A percentile compares a stretch with the other conserved stretches of the same genome.
Conservation (phyloP, 2,113 vertebrate species). For the Megalops atlanticus region DNA sequence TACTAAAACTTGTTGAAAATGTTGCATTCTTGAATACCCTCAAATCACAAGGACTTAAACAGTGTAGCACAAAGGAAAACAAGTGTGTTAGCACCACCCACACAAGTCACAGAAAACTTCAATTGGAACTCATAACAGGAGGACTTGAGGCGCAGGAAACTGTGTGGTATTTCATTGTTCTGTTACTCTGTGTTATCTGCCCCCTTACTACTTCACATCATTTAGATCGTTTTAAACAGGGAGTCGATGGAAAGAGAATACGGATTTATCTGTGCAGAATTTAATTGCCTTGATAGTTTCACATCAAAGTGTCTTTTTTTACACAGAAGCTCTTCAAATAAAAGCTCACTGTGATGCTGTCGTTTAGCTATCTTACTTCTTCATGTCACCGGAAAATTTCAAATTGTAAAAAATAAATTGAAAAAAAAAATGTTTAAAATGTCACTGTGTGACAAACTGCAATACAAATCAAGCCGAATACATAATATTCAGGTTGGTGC, state of each 20-base stretch:
- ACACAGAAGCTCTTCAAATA: constrained; percentile 7
- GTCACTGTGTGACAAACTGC: not conserved
- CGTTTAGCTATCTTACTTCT: not conserved
- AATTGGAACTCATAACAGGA: not conserved
- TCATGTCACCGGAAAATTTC: not conserved
- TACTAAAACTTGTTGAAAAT: too few species aligned
- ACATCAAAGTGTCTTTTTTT: not conserved
- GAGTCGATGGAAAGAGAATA: not conserved
- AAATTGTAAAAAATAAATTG: not conserved
- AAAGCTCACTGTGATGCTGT: not conserved
- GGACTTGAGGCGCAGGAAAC: not conserved
- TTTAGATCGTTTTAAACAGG: not conserved
- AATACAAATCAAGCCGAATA: too few species aligned
- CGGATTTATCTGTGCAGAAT: not conserved
- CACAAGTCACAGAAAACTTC: not conserved
- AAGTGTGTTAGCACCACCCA: not conserved
- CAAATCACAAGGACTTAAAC: not conserved
- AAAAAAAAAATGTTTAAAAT: not conserved
- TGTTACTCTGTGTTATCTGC: not conserved
- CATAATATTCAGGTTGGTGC: too few species aligned
- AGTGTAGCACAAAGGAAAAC: not conserved
- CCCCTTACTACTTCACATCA: not conserved
- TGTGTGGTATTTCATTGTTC: not conserved
- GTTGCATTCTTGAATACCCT: too few species aligned
- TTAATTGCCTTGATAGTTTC: constrained; percentile 7